These are phyloP conservation scores for Neotragus moschatus DNA, from an alignment of 2,113 vertebrate genomes.

Conservation along the genomic window DNA sequence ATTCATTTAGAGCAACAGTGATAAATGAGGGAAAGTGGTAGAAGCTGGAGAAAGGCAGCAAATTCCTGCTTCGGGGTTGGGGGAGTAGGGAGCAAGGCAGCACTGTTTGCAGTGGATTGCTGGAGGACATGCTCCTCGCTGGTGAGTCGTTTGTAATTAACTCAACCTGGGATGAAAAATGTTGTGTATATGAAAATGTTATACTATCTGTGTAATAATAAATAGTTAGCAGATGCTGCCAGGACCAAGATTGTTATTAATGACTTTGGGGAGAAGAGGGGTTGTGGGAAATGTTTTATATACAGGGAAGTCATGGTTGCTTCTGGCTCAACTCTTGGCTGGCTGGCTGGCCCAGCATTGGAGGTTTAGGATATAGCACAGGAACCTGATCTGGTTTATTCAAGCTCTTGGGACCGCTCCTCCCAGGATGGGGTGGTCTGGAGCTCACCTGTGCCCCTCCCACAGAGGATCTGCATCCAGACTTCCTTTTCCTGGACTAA, in stretches of 20 bases:
- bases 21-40: not conserved
- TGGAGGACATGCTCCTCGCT: not conserved
- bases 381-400: not conserved
- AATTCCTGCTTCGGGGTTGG: not conserved
- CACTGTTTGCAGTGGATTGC: not conserved
- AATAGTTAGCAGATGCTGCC: slow-evolving; percentile 47
- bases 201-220: slow-evolving; percentile 27
- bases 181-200: slow-evolving; percentile 11
- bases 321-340: not conserved
- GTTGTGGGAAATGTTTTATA: not conserved
- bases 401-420: rapidly evolving
- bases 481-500: rapidly evolving
- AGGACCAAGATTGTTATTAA: slow-evolving; percentile 40
- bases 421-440: not conserved
- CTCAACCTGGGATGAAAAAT: slow-evolving; percentile 54
- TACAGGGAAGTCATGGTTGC: not conserved
- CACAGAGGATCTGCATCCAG: not conserved
- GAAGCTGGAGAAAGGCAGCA: not conserved
- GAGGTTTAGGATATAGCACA: rapidly evolving
- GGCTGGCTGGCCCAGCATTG: not conserved
- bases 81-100: not conserved
- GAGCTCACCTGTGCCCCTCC: not conserved
- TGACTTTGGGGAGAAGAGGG: not conserved
- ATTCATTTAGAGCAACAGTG: not conserved
- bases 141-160: slow-evolving; percentile 48